Conservation (phyloP, 2,113 vertebrate species). For the Leptobrachium ailaonicum region DNA sequence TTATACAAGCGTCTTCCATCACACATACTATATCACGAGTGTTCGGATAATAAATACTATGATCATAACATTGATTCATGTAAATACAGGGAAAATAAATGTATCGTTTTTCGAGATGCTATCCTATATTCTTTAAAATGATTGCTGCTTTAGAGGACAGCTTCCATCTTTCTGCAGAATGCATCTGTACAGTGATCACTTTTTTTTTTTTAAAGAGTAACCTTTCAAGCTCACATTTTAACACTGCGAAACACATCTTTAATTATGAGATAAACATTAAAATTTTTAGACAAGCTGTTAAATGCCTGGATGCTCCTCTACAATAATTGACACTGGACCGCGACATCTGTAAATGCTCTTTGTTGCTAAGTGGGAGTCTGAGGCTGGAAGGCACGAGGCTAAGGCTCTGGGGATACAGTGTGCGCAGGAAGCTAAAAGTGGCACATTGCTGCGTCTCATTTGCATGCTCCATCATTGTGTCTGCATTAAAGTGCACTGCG, state of each 20-base stretch:
- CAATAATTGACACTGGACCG: slow-evolving; percentile 5
- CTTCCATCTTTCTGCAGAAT: no score
- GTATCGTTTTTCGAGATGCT: no score
- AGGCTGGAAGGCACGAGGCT: not conserved
- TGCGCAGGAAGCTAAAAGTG: not conserved
- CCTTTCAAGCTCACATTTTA: not conserved
- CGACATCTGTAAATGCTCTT: not conserved
- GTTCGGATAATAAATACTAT: no score
- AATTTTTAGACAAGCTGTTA: not conserved
- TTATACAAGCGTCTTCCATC: no score
- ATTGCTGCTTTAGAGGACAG: no score
- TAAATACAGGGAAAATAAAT: no score
- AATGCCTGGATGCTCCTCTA: not conserved
- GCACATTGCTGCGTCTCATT: not conserved
- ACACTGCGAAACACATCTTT: not conserved
- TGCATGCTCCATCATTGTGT: not conserved
- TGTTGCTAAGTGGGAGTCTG: not conserved
- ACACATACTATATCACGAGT: no score
- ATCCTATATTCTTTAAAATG: no score
- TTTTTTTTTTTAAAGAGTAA: not conserved
- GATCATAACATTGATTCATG: no score
- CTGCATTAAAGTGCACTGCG: not conserved
- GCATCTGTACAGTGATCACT: not conserved
- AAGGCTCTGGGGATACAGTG: not conserved
- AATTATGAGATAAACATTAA: not conserved